These are phyloP conservation scores for Amphilophus citrinellus DNA, from an alignment of 2,113 vertebrate genomes.

Conservation along the genomic window DNA sequence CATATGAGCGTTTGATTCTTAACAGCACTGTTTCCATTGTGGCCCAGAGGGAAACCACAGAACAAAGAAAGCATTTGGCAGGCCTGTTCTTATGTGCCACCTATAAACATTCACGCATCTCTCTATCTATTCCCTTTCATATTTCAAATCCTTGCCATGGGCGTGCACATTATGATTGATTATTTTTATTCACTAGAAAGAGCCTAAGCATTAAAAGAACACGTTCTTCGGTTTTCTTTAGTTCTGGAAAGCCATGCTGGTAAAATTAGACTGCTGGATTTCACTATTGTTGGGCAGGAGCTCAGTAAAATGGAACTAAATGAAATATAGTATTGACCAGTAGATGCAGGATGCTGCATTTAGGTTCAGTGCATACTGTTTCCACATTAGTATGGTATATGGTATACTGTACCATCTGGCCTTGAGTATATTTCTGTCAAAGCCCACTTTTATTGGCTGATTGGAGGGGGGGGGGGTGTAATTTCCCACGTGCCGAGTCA, in stretches of 20 bases:
- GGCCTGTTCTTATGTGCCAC: slow-evolving; percentile 39
- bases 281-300: slow-evolving; percentile 64
- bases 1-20: slow-evolving; percentile 64
- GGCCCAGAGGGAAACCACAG: slow-evolving; percentile 63
- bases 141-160: neutral
- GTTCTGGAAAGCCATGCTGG: slow-evolving; percentile 44
- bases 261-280: slow-evolving; percentile 62
- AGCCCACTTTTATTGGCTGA: slow-evolving; percentile 76
- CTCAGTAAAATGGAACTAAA: slow-evolving; percentile 66
- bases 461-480: slow-evolving; percentile 65
- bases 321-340: slow-evolving; percentile 31
- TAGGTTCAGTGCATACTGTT: slow-evolving; percentile 34
- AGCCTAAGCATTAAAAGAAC: slow-evolving; percentile 41
- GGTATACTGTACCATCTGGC: slow-evolving; percentile 76
- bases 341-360: slow-evolving; percentile 31
- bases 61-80: slow-evolving; percentile 68
- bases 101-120: slow-evolving; percentile 54
- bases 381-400: slow-evolving; percentile 56
- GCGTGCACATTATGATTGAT: slow-evolving; percentile 15
- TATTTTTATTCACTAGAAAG: slow-evolving; percentile 17
- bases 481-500: slow-evolving; percentile 70
- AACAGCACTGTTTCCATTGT: slow-evolving; percentile 71
- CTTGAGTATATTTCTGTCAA: slow-evolving; percentile 75
- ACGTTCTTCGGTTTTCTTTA: slow-evolving; percentile 14
- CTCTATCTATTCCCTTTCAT: slow-evolving; percentile 36